These are phyloP conservation scores for Limenitis arthemis DNA, from an alignment of 2,888 invertebrate species.

Conservation along the genomic window DNA sequence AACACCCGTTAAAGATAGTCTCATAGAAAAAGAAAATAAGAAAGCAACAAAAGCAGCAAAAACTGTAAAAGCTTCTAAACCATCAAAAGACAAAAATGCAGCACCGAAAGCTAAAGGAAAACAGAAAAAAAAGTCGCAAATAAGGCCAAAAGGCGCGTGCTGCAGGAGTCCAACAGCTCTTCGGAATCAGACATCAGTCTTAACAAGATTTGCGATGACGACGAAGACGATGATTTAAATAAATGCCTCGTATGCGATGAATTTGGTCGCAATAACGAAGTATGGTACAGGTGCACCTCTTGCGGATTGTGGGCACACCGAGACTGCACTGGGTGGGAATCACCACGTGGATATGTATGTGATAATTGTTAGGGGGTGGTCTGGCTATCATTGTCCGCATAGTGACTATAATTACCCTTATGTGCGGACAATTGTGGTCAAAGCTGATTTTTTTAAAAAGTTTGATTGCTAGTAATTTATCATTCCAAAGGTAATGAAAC, in stretches of 20 bases:
- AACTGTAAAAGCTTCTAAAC: slow-evolving; percentile 24
- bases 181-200: slow-evolving; percentile 23
- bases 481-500: no score
- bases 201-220: slow-evolving; percentile 22
- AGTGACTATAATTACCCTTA: no score
- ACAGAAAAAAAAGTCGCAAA: slow-evolving; percentile 26
- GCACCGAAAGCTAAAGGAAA: slow-evolving; percentile 22
- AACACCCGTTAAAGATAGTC: slow-evolving; percentile 30
- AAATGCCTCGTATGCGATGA: slow-evolving; percentile 29
- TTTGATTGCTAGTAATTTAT: no score
- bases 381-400: no score
- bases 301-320: no score
- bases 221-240: slow-evolving; percentile 26
- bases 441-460: no score
- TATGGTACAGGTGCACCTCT: slow-evolving; percentile 27
- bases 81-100: slow-evolving; percentile 18
- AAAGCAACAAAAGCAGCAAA: slow-evolving; percentile 22
- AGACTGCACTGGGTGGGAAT: no score
- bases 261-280: slow-evolving; percentile 28
- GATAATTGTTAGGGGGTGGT: no score
- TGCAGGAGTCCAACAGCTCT: slow-evolving; percentile 24
- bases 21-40: slow-evolving; percentile 30
- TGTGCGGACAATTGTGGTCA: no score
- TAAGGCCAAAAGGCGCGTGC: slow-evolving; percentile 19
- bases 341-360: no score